These are phyloP conservation scores for Littorina saxatilis DNA, from an alignment of 1,140 invertebrate genomes.

Conservation along the genomic window DNA sequence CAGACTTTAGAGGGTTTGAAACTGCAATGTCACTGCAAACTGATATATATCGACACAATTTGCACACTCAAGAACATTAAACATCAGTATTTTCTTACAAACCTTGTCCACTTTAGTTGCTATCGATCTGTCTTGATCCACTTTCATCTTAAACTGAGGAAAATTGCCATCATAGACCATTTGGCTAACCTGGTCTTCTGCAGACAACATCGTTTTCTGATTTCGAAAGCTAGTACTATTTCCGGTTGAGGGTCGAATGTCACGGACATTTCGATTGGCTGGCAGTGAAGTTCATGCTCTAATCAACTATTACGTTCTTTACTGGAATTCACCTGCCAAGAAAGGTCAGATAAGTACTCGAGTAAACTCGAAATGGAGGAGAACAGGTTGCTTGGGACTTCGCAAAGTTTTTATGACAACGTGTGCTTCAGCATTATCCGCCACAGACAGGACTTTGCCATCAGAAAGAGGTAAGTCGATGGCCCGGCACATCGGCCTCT, in stretches of 20 bases:
- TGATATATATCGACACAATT: no score
- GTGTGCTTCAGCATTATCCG: neutral
- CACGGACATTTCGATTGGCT: slow-evolving; percentile 16
- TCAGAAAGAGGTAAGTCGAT: slow-evolving; percentile 12
- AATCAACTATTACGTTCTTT: slow-evolving; percentile 20
- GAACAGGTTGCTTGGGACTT: neutral
- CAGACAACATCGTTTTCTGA: slow-evolving; percentile 15
- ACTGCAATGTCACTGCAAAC: slow-evolving; percentile 1
- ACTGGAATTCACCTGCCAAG: neutral
- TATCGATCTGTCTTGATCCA: slow-evolving; percentile 54
- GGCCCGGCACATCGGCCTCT: neutral
- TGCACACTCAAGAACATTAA: neutral
- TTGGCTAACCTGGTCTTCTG: slow-evolving; percentile 61
- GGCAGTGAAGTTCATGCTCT: neutral
- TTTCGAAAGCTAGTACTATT: slow-evolving; percentile 18
- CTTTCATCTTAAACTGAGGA: slow-evolving; percentile 55
- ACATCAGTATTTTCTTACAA: slow-evolving; percentile 19
- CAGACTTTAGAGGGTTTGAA: no score
- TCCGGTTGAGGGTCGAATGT: neutral
- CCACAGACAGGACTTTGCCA: neutral
- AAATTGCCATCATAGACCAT: slow-evolving; percentile 67
- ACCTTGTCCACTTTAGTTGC: slow-evolving; percentile 61
- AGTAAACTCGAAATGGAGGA: slow-evolving; percentile 20
- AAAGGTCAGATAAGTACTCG: slow-evolving; percentile 9
- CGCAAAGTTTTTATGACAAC: neutral